phyloP scores from a whole-genome alignment of 2,888 invertebrate species.

The Cryptops parisi region DNA sequence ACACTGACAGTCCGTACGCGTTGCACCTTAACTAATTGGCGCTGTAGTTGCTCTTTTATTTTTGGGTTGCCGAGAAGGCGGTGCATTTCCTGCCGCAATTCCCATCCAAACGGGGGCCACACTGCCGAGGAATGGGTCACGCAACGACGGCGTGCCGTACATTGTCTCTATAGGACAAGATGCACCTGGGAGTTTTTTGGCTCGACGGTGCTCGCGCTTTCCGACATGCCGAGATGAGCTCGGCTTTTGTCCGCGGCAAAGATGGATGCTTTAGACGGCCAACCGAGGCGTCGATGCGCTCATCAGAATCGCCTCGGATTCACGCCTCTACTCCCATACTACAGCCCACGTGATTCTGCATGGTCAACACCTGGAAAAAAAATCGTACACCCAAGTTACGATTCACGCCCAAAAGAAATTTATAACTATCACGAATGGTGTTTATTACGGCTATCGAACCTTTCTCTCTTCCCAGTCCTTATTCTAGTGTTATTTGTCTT shows the following conservation, averaged over 20 bases:
- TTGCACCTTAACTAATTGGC: conserved; percentile 11
- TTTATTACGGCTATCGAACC: too few species aligned
- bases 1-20: too few species aligned
- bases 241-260: conserved; percentile 8
- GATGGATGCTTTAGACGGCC: conserved; percentile 4
- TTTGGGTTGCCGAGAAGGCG: conserved; percentile 6
- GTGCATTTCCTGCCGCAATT: too few species aligned
- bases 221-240: too few species aligned
- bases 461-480: too few species aligned
- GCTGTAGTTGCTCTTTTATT: conserved; percentile 8
- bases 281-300: background rate
- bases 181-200: conserved; percentile 12
- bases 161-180: too few species aligned
- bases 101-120: conserved; percentile 1
- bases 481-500: too few species aligned
- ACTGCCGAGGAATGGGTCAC: conserved; percentile 4
- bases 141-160: conserved; percentile 8
- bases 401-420: too few species aligned
- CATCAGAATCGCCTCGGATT: background rate
- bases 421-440: too few species aligned
- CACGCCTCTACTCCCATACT: background rate
- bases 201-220: too few species aligned
- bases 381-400: too few species aligned
- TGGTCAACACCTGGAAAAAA: too few species aligned
- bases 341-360: background rate